A percentile compares a stretch with the other conserved stretches of the same genome.
Evolutionary conservation across 1,140 invertebrate genomes (phyloP).

Genomic region (Zaprionus ornatus): DNA sequence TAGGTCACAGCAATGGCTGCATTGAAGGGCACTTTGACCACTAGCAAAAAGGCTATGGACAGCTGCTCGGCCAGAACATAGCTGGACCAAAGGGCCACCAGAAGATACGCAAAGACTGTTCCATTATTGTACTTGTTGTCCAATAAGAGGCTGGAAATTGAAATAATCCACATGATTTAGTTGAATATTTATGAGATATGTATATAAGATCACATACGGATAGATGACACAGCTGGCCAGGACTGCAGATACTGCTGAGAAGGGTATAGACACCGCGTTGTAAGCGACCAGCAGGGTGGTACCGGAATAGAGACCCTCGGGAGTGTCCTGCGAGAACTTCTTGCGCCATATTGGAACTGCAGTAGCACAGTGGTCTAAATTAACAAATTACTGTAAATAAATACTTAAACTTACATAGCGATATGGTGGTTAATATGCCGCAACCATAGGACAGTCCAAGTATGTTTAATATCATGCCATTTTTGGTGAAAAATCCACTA

Average conservation of each 20-base stretch:
- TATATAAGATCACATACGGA: slow-evolving; percentile 86
- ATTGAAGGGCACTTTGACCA: slow-evolving; percentile 90
- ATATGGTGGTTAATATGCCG: slow-evolving; percentile 91
- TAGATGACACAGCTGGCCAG: slow-evolving; percentile 89
- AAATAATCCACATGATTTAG: too few relatives aligned
- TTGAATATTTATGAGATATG: background rate
- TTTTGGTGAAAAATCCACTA: slow-evolving; percentile 90
- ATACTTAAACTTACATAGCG: slow-evolving; percentile 87
- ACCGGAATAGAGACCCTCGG: slow-evolving; percentile 94
- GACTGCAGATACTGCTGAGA: slow-evolving; percentile 89
- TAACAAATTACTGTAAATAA: background rate
- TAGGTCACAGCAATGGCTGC: slow-evolving; percentile 91
- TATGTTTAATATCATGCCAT: slow-evolving; percentile 92
- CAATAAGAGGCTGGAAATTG: slow-evolving; percentile 58
- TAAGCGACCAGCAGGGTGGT: slow-evolving; percentile 92
- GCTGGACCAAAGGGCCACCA: slow-evolving; percentile 90
- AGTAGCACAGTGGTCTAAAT: slow-evolving; percentile 47
- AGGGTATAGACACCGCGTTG: slow-evolving; percentile 90
- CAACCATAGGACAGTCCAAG: slow-evolving; percentile 91
- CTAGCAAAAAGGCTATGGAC: slow-evolving; percentile 91
- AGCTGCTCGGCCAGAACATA: slow-evolving; percentile 93
- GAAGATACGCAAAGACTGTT: slow-evolving; percentile 84
- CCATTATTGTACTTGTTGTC: slow-evolving; percentile 71
- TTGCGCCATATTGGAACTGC: slow-evolving; percentile 93
- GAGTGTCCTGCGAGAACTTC: slow-evolving; percentile 94